Conservation (phyloP, 1,140 invertebrate genomes). For the Leptinotarsa undecemlineata region DNA sequence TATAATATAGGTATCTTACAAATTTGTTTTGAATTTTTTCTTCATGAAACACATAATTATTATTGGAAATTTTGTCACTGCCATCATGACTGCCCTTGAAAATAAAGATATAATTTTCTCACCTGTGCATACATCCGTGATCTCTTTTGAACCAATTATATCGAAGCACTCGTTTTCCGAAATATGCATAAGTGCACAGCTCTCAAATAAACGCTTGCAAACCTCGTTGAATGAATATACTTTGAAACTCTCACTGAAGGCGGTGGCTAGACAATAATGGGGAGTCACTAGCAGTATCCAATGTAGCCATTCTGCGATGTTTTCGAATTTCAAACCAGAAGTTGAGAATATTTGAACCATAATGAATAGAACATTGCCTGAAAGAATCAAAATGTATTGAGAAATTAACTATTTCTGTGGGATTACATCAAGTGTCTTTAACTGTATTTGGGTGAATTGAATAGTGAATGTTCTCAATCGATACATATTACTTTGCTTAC, state of each 20-base stretch:
- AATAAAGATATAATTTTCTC: not conserved
- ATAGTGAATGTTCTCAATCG: too few species aligned
- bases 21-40: too few species aligned
- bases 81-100: too few species aligned
- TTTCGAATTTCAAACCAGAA: conserved; percentile 60
- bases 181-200: not conserved
- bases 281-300: conserved; percentile 71
- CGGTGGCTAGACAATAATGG: conserved; percentile 67
- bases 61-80: too few species aligned
- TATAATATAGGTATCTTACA: too few species aligned
- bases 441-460: too few species aligned
- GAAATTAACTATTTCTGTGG: too few species aligned
- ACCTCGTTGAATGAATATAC: conserved; percentile 37
- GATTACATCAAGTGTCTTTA: too few species aligned
- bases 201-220: conserved; percentile 29
- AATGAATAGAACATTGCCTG: conserved; percentile 54
- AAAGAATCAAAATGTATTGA: too few species aligned
- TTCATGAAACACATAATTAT: too few species aligned
- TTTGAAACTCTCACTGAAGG: conserved; percentile 40
- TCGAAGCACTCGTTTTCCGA: conserved; percentile 25
- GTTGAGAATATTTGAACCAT: conserved; percentile 69
- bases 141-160: not conserved
- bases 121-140: conserved; percentile 1
- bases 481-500: conserved; percentile 47
- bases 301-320: conserved; percentile 65